These are phyloP conservation scores for Oscheius sp. DNA, from an alignment of 2,888 invertebrate genomes.

Conservation along the genomic window DNA sequence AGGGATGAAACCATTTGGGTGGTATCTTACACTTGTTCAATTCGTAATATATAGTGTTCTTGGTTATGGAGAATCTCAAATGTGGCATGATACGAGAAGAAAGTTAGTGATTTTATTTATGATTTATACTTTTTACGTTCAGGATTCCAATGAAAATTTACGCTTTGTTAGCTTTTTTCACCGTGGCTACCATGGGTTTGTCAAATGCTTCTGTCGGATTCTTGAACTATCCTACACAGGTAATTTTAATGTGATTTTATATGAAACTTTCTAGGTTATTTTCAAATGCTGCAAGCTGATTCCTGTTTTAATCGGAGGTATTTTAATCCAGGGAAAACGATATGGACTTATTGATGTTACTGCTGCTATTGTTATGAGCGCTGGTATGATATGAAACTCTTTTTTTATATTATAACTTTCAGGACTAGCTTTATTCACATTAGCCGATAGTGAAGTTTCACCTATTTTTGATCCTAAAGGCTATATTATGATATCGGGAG, in stretches of 20 bases:
- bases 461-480: conserved; percentile 77
- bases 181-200: conserved; percentile 92
- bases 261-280: conserved; percentile 77
- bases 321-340: conserved; percentile 81
- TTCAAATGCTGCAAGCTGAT: conserved; percentile 97
- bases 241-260: neutral
- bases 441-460: conserved; percentile 79
- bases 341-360: conserved; percentile 55
- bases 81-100: conserved; percentile 74
- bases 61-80: conserved; percentile 80
- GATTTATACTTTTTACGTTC: conserved; percentile 43
- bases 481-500: conserved; percentile 76
- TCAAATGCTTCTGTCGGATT: conserved; percentile 93
- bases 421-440: conserved; percentile 82
- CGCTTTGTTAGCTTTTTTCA: conserved; percentile 83
- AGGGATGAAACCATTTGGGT: conserved; percentile 87
- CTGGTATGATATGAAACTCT: conserved; percentile 43
- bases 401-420: neutral
- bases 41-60: conserved; percentile 86
- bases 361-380: conserved; percentile 65
- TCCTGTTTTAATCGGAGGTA: conserved; percentile 91
- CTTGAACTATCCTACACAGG: conserved; percentile 89
- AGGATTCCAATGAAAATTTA: conserved; percentile 87
- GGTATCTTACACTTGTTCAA: conserved; percentile 90
- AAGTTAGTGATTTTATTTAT: conserved; percentile 70